Evolutionary conservation across 1,140 invertebrate genomes (phyloP), one percentile per base, ranked within the genome.

Genomic region (Drosophila asahinai): DNA sequence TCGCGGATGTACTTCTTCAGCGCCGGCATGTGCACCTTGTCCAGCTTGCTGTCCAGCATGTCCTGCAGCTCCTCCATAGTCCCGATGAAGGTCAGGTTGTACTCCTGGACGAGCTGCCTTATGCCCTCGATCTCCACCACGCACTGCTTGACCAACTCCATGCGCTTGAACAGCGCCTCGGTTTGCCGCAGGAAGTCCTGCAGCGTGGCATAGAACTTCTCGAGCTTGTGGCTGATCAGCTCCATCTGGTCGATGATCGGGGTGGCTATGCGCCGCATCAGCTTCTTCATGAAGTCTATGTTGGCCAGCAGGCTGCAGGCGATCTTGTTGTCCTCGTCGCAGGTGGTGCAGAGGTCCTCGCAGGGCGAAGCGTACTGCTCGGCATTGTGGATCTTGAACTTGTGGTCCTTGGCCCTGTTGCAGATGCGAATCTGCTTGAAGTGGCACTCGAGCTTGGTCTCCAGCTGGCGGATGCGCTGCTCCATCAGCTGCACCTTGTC

Each of bases 11-110:
- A 93, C 22, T 92, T 91, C 59, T 93, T 93, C 0, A 93, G 52
- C 0, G 90, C 86, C 43, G 90, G 81, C 80, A 93, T 86, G 8
- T 93, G 92, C 5, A 83, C 80, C 59, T 93, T 93, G 19, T 93
- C 91, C 57, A 92, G 48, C 55, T 93, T 93, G 19, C 91, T 79
- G 64, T 93, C 92, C 17, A 93, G 66, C 84, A 93, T 93, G 25
- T 92, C 92, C 81, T 93, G 92, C 54, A 93, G 67, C 48, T 93
- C 92, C 77, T 92, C 92, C 83, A 93, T 90, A 55, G 92, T 84
- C 14, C 83, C 79, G 2, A 93, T 51, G 27, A 92, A 93, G 2
- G 79, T 80, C 0, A 80, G 7, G 63, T 92, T 78, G 42, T 92
- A 77, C 14, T 91, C 76, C 15, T 90, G 74, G 0, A 92, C 55